Evolutionary conservation across 1,140 invertebrate species (phyloP), one percentile per base, ranked within the genome.

Genomic region (Liolophura sinensis): DNA sequence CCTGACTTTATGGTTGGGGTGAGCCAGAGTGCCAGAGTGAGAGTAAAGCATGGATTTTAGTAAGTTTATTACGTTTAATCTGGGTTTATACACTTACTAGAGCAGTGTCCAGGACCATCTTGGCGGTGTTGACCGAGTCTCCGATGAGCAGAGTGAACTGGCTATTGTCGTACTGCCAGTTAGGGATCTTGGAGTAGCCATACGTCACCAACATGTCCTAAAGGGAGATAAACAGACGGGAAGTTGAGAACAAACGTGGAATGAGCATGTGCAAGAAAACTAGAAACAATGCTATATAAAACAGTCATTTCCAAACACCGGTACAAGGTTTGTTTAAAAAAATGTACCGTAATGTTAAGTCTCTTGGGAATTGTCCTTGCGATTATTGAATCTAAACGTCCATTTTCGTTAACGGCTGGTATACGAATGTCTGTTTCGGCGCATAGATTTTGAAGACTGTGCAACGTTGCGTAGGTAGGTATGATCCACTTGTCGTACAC

Each of bases 151-250:
- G 60, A 0, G 79, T 80, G 51, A 80, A 78, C 9, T 77, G 77
- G 7, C 62, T 65, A 24, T 80, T 77, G 68, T 80, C 79, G 55
- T 68, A 79, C 0, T 77, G 76, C 79, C 79, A 80, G 71, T 80
- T 80, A 7, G 79, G 79, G 27, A 80, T 71, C 48, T 72, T 71
- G 55, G 67, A 69, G 60, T 76, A 80, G 14, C 70, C 73, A 54
- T 76, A 75, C 15, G 67, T 78, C 20, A 67, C 71, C 12, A 79
- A 18, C 11, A 78, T 48, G 22, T 70, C 70, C 78, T 80, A 65
- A 61, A 24, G 46, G 25, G 60, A n/a, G n/a, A 14, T 27, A 60
- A 40, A 27, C 52, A 40, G 16, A 50, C 15, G 51, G 24, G 9
- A 46, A 62, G 6, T 14, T n/a, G 6, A 50, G 9, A 25, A 14